phyloP scores from a whole-genome alignment of 2,888 invertebrate species.

The Epicampocera succincta region DNA sequence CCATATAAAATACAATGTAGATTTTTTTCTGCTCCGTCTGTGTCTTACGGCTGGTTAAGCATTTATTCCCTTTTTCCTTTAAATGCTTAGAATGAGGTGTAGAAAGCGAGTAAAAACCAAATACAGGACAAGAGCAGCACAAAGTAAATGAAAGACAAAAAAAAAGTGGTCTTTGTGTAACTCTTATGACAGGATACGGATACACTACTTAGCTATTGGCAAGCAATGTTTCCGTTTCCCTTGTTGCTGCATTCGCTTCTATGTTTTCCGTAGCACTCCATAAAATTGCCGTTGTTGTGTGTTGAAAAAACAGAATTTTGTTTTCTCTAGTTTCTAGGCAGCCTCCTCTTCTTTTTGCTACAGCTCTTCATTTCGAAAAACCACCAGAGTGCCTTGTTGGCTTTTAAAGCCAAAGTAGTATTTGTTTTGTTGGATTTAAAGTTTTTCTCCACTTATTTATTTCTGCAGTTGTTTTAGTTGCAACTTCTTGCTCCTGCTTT shows the following conservation, averaged over 20 bases:
- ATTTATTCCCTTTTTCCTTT: slow-evolving; percentile 49
- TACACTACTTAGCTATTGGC: slow-evolving; percentile 70
- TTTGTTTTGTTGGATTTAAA: slow-evolving; percentile 52
- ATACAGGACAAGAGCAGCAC: slow-evolving; percentile 34
- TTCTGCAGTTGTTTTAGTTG: slow-evolving; percentile 49
- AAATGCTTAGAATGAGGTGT: slow-evolving; percentile 43
- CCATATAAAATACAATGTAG: slow-evolving; percentile 7
- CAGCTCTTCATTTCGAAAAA: slow-evolving; percentile 40
- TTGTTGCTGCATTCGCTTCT: slow-evolving; percentile 43
- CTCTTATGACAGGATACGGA: slow-evolving; percentile 70
- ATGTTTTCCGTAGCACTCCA: slow-evolving; percentile 2
- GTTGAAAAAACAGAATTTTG: neutral
- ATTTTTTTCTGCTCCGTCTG: slow-evolving; percentile 19
- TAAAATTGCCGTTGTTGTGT: neutral
- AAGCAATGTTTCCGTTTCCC: slow-evolving; percentile 69
- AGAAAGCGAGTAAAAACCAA: slow-evolving; percentile 15
- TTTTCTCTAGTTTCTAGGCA: slow-evolving; percentile 36
- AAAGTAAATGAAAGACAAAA: slow-evolving; percentile 26
- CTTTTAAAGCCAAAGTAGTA: slow-evolving; percentile 62
- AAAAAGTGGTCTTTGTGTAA: slow-evolving; percentile 22
- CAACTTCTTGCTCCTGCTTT: neutral
- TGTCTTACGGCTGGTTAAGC: slow-evolving; percentile 58
- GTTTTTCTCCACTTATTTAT: slow-evolving; percentile 42
- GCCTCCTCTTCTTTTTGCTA: slow-evolving; percentile 28
- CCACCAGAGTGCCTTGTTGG: slow-evolving; percentile 53